Percentiles rank a stretch among this genome's conserved stretches.
Conservation (phyloP, 2,113 vertebrate genomes). For the Ornithorhynchus anatinus region DNA sequence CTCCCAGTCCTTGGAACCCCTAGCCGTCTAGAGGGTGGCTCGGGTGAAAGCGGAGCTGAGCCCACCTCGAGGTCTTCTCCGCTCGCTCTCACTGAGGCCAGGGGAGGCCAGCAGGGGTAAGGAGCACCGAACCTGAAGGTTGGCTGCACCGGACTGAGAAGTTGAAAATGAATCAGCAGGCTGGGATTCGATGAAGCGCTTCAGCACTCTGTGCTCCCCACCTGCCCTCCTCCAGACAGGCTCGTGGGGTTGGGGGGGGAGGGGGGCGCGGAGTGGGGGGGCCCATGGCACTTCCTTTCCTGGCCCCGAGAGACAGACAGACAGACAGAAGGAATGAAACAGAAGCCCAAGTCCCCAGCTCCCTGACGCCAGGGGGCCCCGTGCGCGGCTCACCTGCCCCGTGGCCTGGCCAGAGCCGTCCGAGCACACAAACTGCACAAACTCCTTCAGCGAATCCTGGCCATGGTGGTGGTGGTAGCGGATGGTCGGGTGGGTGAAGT, state of each 20-base stretch:
- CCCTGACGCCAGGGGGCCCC: too few species aligned
- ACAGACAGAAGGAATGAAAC: slow-evolving; percentile 17
- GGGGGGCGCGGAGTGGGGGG: too few species aligned
- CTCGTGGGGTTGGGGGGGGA: neutral
- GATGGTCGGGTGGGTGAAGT: slow-evolving; percentile 97
- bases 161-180: too few species aligned
- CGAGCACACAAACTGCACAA: slow-evolving; percentile 95
- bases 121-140: too few species aligned
- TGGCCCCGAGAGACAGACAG: slow-evolving; percentile 19
- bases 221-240: neutral
- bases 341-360: neutral
- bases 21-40: neutral
- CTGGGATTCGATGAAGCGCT: too few species aligned
- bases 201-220: neutral
- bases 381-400: slow-evolving; percentile 83
- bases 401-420: slow-evolving; percentile 88
- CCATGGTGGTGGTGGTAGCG: slow-evolving; percentile 93
- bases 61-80: neutral
- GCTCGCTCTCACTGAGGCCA: neutral
- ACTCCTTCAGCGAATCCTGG: slow-evolving; percentile 95
- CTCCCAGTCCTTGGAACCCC: neutral
- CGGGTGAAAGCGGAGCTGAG: neutral
- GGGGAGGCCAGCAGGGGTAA: neutral
- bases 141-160: too few species aligned
- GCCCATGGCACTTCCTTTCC: slow-evolving; percentile 2